Evolutionary conservation across 2,797 vertebrate genomes (phyloP).

Genomic region (Schizopygopsis malacanthus): DNA sequence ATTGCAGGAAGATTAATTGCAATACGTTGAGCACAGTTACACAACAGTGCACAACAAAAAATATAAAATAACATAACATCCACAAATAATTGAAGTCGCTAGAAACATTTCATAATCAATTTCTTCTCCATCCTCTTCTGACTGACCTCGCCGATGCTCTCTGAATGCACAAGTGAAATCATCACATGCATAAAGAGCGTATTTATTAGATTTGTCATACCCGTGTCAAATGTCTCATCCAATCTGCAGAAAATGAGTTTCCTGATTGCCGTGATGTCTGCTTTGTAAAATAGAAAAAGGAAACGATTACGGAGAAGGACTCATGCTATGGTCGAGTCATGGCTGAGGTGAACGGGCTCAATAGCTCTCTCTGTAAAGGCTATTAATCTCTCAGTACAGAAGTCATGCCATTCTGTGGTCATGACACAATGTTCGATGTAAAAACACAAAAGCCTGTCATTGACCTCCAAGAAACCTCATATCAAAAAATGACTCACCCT

Average conservation of each 20-base stretch:
- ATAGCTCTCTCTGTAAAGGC: conserved; percentile 22
- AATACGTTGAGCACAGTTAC: background rate
- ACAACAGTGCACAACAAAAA: background rate
- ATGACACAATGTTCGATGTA: conserved; percentile 29
- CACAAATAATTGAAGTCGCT: background rate
- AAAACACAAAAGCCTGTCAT: conserved; percentile 28
- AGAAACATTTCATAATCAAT: conserved; percentile 33
- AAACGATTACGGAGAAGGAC: conserved; percentile 32
- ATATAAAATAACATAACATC: background rate
- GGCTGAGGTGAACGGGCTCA: conserved; percentile 39
- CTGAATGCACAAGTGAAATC: conserved; percentile 24
- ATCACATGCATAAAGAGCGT: conserved; percentile 39
- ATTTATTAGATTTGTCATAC: conserved; percentile 54
- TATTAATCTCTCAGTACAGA: conserved; percentile 29
- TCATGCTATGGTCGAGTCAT: conserved; percentile 25
- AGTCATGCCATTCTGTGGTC: conserved; percentile 1
- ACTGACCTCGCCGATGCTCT: conserved; percentile 29
- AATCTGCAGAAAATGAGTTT: conserved; percentile 47
- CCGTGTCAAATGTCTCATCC: conserved; percentile 46
- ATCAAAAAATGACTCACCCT: background rate
- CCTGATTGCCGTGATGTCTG: conserved; percentile 43
- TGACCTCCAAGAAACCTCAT: conserved; percentile 18
- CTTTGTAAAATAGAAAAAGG: conserved; percentile 39
- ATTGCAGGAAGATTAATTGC: background rate
- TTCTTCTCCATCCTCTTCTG: background rate